Conservation (phyloP, 1,140 invertebrate species). For the Euwallacea fornicatus region DNA sequence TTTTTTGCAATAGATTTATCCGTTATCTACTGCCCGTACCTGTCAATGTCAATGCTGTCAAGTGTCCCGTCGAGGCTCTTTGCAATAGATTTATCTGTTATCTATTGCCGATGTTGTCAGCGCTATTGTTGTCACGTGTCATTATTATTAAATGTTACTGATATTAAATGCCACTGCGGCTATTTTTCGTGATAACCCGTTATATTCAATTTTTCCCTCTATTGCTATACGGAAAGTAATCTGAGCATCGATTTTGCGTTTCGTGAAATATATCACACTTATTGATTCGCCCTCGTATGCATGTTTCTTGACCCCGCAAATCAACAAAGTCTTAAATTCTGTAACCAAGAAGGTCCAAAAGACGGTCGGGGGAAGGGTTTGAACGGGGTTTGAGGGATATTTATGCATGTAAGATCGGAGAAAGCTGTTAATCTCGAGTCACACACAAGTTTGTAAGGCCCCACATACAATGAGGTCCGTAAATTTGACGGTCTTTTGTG, state of each 20-base stretch:
- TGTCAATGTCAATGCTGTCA: too few species aligned
- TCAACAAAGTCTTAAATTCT: slow-evolving; percentile 18
- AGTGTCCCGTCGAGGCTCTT: too few species aligned
- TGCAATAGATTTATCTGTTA: too few species aligned
- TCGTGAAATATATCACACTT: not conserved
- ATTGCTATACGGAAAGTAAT: too few species aligned
- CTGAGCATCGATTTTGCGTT: not conserved
- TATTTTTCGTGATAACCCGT: too few species aligned
- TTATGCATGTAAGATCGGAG: slow-evolving; percentile 49
- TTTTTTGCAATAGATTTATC: too few species aligned
- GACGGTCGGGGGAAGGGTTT: slow-evolving; percentile 33
- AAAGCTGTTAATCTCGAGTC: slow-evolving; percentile 49
- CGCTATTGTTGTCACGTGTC: too few species aligned
- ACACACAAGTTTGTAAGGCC: slow-evolving; percentile 45
- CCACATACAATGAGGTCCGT: slow-evolving; percentile 34
- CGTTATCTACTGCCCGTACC: too few species aligned
- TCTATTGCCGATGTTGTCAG: too few species aligned
- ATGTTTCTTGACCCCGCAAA: slow-evolving; percentile 11
- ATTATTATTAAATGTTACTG: too few species aligned
- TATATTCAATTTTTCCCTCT: too few species aligned
- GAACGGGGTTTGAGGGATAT: slow-evolving; percentile 38
- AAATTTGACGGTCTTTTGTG: slow-evolving; percentile 38
- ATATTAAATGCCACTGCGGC: too few species aligned
- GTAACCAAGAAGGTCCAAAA: slow-evolving; percentile 20
- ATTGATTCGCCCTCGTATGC: not conserved